A percentile compares a stretch with the other conserved stretches of the same genome.
phyloP scores from a whole-genome alignment of 2,113 vertebrate species.

The Plectropomus leopardus region DNA sequence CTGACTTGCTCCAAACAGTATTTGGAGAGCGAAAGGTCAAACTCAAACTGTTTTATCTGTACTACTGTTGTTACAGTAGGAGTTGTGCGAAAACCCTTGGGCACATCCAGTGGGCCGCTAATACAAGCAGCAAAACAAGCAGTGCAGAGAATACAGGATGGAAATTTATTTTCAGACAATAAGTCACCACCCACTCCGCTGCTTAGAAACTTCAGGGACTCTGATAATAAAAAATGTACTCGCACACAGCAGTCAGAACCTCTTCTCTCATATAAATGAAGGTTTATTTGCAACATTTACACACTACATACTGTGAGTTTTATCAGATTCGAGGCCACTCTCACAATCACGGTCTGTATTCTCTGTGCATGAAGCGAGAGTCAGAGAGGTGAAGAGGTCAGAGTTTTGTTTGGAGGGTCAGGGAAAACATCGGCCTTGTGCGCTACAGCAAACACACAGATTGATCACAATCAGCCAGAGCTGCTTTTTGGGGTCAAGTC shows the following conservation, averaged over 20 bases:
- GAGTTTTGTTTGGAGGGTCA: not conserved
- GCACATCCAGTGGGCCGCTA: conserved; percentile 63
- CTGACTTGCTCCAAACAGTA: conserved; percentile 18
- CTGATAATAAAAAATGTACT: conserved; percentile 49
- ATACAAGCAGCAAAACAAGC: conserved; percentile 58
- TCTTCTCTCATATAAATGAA: conserved; percentile 25
- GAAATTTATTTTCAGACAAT: conserved; percentile 62
- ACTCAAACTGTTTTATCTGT: conserved; percentile 49
- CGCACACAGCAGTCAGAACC: conserved; percentile 26
- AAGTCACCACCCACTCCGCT: conserved; percentile 60
- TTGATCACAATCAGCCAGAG: not conserved
- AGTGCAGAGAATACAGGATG: conserved; percentile 41
- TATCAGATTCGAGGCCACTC: conserved; percentile 7
- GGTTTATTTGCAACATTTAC: not conserved
- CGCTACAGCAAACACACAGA: not conserved
- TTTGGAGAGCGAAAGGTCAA: conserved; percentile 61
- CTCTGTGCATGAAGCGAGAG: not conserved
- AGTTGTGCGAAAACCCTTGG: conserved; percentile 53
- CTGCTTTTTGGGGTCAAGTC: not conserved
- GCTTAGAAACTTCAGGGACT: conserved; percentile 50
- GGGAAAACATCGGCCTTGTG: not conserved
- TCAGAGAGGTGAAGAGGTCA: conserved; percentile 16
- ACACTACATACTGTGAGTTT: not conserved
- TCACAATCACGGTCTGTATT: not conserved
- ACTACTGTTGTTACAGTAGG: conserved; percentile 56